Conservation (phyloP, 1,140 invertebrate genomes). For the Dryas iulia region DNA sequence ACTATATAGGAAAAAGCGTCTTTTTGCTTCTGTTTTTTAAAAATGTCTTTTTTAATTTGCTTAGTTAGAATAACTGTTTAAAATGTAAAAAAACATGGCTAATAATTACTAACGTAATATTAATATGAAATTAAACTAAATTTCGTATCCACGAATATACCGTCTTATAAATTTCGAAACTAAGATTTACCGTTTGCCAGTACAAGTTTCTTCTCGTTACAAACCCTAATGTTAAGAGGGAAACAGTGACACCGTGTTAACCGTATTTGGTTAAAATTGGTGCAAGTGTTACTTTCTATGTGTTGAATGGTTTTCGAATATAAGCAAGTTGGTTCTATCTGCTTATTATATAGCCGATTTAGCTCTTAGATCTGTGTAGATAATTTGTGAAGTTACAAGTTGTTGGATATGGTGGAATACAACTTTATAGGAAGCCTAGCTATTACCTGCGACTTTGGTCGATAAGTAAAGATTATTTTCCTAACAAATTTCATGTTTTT, state of each 20-base stretch:
- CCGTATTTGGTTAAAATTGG: conserved; percentile 1
- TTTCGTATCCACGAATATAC: not conserved
- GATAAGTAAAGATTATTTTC: too few relatives aligned
- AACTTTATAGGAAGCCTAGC: too few relatives aligned
- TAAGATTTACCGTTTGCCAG: not conserved
- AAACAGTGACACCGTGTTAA: not conserved
- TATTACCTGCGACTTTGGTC: too few relatives aligned
- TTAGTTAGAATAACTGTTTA: too few relatives aligned
- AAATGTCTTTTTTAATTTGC: too few relatives aligned
- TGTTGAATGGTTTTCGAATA: not conserved
- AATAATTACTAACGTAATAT: too few relatives aligned
- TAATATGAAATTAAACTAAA: too few relatives aligned
- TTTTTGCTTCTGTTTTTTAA: too few relatives aligned
- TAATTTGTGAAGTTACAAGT: not conserved
- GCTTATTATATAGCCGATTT: not conserved
- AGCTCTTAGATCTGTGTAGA: not conserved
- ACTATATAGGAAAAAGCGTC: too few relatives aligned
- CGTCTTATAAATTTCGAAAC: not conserved
- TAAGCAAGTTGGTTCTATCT: not conserved
- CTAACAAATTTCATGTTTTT: too few relatives aligned
- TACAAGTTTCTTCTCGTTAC: not conserved
- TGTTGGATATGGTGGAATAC: not conserved
- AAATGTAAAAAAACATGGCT: too few relatives aligned
- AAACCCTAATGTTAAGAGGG: not conserved
- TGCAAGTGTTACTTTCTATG: not conserved